Evolutionary conservation across 2,113 vertebrate species (phyloP).

Genomic region (Oenanthe oenanthe): DNA sequence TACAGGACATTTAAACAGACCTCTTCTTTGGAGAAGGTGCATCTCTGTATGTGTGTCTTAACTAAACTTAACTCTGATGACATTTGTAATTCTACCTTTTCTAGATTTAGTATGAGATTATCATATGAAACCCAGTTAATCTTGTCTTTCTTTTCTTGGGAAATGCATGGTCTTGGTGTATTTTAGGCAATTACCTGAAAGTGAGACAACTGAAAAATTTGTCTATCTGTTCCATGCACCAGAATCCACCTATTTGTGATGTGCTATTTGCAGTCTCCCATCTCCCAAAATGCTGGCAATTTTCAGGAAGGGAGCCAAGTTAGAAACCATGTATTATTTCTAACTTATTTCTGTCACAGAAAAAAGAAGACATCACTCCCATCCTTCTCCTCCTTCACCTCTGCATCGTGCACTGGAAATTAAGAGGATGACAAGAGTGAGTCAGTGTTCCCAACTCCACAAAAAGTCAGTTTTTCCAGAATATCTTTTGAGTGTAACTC

Average conservation of each 20-base stretch:
- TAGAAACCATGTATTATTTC: not conserved
- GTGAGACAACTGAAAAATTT: not conserved
- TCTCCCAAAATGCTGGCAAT: not conserved
- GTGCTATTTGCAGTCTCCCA: not conserved
- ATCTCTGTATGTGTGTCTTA: not conserved
- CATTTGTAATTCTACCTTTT: not conserved
- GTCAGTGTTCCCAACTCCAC: slow-evolving; percentile 3
- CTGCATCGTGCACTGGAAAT: not conserved
- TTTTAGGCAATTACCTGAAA: not conserved
- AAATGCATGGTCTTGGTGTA: not conserved
- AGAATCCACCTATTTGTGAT: not conserved
- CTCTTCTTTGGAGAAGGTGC: not conserved
- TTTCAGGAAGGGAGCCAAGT: slow-evolving; percentile 12
- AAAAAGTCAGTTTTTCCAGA: not conserved
- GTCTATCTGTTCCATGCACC: not conserved
- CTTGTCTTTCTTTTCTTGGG: not conserved
- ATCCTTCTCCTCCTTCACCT: not conserved
- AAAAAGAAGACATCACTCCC: not conserved
- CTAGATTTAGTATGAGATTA: not conserved
- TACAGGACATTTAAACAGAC: not conserved
- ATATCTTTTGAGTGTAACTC: not conserved
- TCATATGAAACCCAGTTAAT: not conserved
- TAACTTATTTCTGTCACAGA: not conserved
- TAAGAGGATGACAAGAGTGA: not conserved
- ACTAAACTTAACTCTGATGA: not conserved